Base-by-base conservation (phyloP, 1,140 invertebrate species). In the Lerema accius region DNA sequence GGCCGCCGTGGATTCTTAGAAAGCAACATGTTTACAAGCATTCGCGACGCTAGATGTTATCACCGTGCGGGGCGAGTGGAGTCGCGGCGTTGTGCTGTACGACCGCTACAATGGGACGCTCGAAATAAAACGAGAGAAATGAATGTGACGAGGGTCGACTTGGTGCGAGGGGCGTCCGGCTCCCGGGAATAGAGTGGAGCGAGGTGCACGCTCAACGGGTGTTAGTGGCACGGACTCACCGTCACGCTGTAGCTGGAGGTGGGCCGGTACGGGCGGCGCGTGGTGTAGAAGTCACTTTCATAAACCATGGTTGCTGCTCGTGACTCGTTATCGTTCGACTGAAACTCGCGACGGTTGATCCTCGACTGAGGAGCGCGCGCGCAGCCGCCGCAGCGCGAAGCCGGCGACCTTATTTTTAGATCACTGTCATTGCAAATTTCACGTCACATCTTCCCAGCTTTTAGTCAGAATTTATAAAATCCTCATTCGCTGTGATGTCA, bases 221-320 rank as follows among this genome's bases (percentile, higher is more conserved):
- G 83, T 82, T 80, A 81, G 75, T 78, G 74, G 74, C 73, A 65
- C 60, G 69, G 55, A 94, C 95, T 95, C 92, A 96, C 95, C 95
- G 95, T 94, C 67, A 95, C 92, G 83, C 94, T 96, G 79, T 95
- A 95, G 78, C 94, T 94, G 74, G 94, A 92, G 71, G 39, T 26
- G 39, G 95, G 95, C 83, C 94, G 91, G 78, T 94, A 92, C 50
- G 95, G 95, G 91, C 95, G 94, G 91, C 96, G 94, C 86, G 94
- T 96, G 76, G 95, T 96, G 91, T 96, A 96, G 91, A 96, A 97
- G 92, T 96, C 96, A 92, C 94, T 95, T 92, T 96, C 95, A 95
- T 96, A 97, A 92, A 97, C 96, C 96, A 97, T 97, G 86, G 93
- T 94, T 91, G 82, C 78, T 80, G 71, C 64, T 80, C 77, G 67